Evolutionary conservation across 2,113 vertebrate species (phyloP).

Genomic region (Urocolius indicus): DNA sequence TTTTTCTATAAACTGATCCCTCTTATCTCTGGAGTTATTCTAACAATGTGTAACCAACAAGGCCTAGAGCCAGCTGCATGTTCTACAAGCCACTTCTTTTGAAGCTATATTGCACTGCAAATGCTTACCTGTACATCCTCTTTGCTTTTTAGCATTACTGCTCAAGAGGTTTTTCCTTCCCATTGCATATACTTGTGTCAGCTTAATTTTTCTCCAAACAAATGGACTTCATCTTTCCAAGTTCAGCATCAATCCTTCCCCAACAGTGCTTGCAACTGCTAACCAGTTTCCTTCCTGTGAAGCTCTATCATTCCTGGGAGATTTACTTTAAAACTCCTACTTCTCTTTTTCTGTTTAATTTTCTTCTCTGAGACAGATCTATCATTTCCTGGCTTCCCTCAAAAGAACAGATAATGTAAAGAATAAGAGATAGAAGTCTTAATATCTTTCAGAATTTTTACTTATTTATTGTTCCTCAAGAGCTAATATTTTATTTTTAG

Average conservation of each 20-base stretch:
- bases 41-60: neutral
- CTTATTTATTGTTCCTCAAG: neutral
- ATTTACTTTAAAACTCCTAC: neutral
- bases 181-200: neutral
- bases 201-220: neutral
- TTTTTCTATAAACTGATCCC: neutral
- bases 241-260: neutral
- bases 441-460: neutral
- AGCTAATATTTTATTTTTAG: neutral
- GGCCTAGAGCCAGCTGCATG: neutral
- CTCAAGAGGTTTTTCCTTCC: neutral
- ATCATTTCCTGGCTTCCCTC: neutral
- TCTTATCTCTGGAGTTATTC: neutral
- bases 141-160: neutral
- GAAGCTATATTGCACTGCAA: neutral
- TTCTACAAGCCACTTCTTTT: neutral
- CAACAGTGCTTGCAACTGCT: neutral
- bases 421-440: neutral
- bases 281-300: neutral
- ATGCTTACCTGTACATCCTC: neutral
- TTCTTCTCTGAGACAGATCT: neutral
- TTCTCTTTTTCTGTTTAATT: neutral
- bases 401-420: neutral
- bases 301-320: neutral
- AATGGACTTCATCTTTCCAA: neutral